Evolutionary conservation across 2,888 invertebrate species (phyloP), one percentile per base, ranked within the genome.

Genomic region (Drosophila meridionalis): DNA sequence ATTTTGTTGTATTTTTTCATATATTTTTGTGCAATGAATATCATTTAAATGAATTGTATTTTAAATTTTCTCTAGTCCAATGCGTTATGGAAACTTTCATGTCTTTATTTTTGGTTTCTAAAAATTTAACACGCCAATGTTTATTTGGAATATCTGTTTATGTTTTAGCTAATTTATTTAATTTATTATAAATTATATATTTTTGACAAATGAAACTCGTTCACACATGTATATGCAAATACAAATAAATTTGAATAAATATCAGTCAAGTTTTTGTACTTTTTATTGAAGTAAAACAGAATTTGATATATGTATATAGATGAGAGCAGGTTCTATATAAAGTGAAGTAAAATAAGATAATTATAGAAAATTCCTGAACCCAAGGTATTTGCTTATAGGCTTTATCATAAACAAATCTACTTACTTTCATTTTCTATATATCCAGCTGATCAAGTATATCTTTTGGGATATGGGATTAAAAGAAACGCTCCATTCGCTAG

Each of bases 121-220:
- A 43, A 68, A 69, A 67, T 66, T 75, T 80, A 83, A 76, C 70
- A 72, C 38, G 45, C 78, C 73, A 82, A 87, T 61, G 74, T 71
- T 74, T 59, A 58, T 65, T 64, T 78, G 85, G 71, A 89, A 85
- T 79, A 79, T 89, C 74, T 89, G 62, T 87, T 87, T 88, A 85
- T 82, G 80, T 76, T 79, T 79, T 85, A 90, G 89, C 77, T 85
- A 80, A 85, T 85, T 85, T 85, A 85, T 87, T 85, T 85, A 59
- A 85, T 82, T 85, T 85, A 90, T 88, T 85, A 80, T 90, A 74
- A 79, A 74, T 66, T 72, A 84, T 63, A 58, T 65, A 55, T 74
- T 78, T 64, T 73, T 65, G 67, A 69, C 63, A 66, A 87, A 80
- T 61, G 61, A 55, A 76, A 89, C 76, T 71, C 60, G 76, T 87